Base-by-base conservation (phyloP, 92 coral and sea anemone genomes). In the Porites lobata region DNA sequence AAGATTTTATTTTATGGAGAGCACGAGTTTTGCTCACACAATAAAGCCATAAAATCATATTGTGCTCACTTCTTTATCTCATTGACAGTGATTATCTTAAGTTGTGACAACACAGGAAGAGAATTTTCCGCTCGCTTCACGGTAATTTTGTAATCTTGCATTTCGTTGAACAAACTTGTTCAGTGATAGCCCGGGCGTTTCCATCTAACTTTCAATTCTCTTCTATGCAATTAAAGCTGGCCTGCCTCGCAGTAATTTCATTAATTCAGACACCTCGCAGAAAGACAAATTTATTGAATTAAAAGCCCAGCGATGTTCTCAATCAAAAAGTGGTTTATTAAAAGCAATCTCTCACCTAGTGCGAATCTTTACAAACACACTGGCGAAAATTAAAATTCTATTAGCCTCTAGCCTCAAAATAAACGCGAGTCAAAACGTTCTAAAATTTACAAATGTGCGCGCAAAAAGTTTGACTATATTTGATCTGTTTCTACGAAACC, bases 331-430 rank as follows among this genome's bases (percentile, higher is more conserved):
- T 91, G 90, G 88, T 89, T 91, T 87, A 91, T 91, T 91, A 91
- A 87, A 78, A 68, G 92, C 71, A 91, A 89, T 87, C 82, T 76
- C 77, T 77, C 76, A 77, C 89, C 83, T 51, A 43, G 68, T 1
- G 38, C 65, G 83, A 77, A 85, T 76, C 83, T 77, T 78, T 1
- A 69, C 89, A 76, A 85, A 76, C 89, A 85, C 83, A n/a, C 73
- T 76, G 76, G 76, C 59, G 77, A 82, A 90, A 95, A 95, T 95
- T 95, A 93, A 93, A 95, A 85, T 95, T 88, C 98, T 91, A 93
- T 95, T 95, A 95, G 88, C 88, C 89, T 71, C 86, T 92, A 80
- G 84, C 65, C 90, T 76, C 88, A 75, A 90, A 72, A 85, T 91
- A 89, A 91, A 91, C 91, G 91, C 69, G 87, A 80, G 65, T 50